These are phyloP conservation scores for Archips crataeganus DNA, from an alignment of 2,888 invertebrate species.

Conservation along the genomic window DNA sequence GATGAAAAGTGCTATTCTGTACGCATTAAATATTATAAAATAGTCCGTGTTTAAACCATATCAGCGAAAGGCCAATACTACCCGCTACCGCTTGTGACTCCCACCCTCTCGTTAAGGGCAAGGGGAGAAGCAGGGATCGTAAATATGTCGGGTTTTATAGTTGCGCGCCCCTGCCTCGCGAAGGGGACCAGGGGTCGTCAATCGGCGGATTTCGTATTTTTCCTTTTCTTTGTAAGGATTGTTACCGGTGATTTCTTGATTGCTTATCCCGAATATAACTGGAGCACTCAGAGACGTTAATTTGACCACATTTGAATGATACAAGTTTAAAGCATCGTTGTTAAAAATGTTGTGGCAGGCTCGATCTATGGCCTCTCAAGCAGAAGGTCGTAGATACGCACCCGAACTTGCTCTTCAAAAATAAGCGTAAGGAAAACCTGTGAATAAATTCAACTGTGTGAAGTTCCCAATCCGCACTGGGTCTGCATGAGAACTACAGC, in stretches of 20 bases:
- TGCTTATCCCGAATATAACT: conserved; percentile 58
- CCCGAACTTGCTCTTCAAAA: too few species aligned
- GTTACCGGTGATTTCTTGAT: conserved; percentile 71
- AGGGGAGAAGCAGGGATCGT: conserved; percentile 71
- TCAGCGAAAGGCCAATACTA: background rate
- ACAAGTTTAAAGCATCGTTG: too few species aligned
- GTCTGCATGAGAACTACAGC: too few species aligned
- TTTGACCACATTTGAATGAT: background rate
- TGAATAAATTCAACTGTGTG: too few species aligned
- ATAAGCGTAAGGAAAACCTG: too few species aligned
- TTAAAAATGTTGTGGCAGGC: too few species aligned
- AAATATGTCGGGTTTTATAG: conserved; percentile 83
- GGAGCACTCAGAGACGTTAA: background rate
- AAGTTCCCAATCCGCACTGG: too few species aligned
- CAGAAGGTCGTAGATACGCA: too few species aligned
- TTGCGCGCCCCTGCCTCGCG: conserved; percentile 61
- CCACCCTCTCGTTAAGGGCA: conserved; percentile 53
- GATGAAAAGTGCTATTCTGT: too few species aligned
- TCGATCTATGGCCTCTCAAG: too few species aligned
- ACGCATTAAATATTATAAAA: too few species aligned
- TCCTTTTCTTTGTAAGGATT: conserved; percentile 54
- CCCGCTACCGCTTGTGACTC: conserved; percentile 50
- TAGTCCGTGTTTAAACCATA: background rate
- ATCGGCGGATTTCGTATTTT: conserved; percentile 54
- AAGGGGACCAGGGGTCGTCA: conserved; percentile 55